Evolutionary conservation across 2,113 vertebrate genomes (phyloP).

Genomic region (Sceloporus undulatus): DNA sequence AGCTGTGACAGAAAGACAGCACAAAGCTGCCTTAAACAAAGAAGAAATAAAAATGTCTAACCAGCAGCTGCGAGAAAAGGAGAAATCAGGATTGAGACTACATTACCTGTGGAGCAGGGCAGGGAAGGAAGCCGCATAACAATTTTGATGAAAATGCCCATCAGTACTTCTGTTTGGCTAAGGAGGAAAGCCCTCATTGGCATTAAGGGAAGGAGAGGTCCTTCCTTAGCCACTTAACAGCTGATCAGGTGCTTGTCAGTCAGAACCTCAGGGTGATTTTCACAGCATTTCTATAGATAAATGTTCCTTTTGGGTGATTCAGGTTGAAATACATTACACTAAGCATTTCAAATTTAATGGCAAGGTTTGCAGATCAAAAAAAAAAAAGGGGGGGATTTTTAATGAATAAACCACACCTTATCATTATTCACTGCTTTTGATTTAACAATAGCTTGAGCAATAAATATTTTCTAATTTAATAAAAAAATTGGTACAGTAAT

Average conservation of each 20-base stretch:
- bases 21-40: too few species aligned
- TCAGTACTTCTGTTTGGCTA: not conserved
- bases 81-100: not conserved
- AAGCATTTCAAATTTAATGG: not conserved
- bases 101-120: not conserved
- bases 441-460: conserved; percentile 4
- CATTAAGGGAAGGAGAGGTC: not conserved
- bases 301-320: not conserved
- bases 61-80: not conserved
- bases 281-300: not conserved
- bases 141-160: not conserved
- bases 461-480: conserved; percentile 10
- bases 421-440: conserved; percentile 6
- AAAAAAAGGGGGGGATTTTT: not conserved
- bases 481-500: not conserved
- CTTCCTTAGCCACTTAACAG: not conserved
- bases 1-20: too few species aligned
- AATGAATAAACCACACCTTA: not conserved
- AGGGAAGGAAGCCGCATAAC: not conserved
- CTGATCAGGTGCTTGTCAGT: not conserved
- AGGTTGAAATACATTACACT: not conserved
- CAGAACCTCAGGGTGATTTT: too few species aligned
- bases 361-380: not conserved
- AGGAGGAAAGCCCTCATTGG: not conserved
- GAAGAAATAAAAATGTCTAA: not conserved